Conservation (phyloP, 2,888 invertebrate species). For the Leucophora obtusa region DNA sequence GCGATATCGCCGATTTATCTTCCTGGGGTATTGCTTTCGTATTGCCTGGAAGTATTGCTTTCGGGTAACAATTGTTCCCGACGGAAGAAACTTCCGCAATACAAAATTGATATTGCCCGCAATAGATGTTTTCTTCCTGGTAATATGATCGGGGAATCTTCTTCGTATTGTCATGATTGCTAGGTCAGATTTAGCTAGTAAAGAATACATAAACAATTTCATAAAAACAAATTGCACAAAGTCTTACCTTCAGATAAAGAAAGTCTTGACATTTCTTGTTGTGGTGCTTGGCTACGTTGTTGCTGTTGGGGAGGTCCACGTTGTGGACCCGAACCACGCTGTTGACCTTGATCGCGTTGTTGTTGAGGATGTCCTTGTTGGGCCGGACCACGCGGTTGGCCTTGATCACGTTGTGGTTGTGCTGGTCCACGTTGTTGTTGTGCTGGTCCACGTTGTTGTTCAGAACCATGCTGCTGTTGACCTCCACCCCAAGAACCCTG, state of each 20-base stretch:
- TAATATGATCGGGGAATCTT: no score
- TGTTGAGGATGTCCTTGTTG: slow-evolving; percentile 26
- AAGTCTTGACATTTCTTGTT: not conserved
- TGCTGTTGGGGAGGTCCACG: slow-evolving; percentile 16
- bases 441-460: slow-evolving; percentile 31
- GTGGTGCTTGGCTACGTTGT: slow-evolving; percentile 20
- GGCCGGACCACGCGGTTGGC: slow-evolving; percentile 29
- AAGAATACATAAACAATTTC: no score
- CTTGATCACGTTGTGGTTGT: slow-evolving; percentile 8
- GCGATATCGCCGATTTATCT: no score
- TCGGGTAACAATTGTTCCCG: no score
- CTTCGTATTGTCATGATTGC: no score
- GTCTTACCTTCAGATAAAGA: not conserved
- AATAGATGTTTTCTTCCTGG: no score
- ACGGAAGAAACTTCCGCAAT: no score
- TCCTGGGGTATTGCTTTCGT: no score
- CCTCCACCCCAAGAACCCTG: slow-evolving; percentile 20
- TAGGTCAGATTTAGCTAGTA: no score
- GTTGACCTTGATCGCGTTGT: slow-evolving; percentile 17
- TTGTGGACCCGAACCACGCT: not conserved
- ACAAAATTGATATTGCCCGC: no score
- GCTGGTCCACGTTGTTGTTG: slow-evolving; percentile 9
- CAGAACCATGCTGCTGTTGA: slow-evolving; percentile 37
- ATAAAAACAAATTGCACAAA: no score
- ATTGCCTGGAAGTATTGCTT: no score